Evolutionary conservation across 2,113 vertebrate genomes (phyloP), one percentile per base, ranked within the genome.

Genomic region (Xerus inauris): DNA sequence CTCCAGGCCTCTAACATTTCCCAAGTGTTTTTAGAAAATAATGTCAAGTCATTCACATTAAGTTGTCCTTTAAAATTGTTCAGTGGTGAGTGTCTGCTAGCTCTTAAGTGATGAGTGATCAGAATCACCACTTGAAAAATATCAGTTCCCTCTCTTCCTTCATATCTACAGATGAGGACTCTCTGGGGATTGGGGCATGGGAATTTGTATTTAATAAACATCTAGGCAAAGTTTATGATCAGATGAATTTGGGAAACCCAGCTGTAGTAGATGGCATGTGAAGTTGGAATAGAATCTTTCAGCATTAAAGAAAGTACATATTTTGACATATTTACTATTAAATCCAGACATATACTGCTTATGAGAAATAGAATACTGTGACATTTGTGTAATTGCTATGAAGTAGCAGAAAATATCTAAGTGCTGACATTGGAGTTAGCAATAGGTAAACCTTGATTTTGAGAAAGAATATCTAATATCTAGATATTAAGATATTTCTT

Each of bases 391-490:
- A 87, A 38, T 5, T 51, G 16, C 69, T 42, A 8, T 2, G 4
- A 28, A 80, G 30, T 4, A 45, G 75, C 10, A 67, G 64, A 45
- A 95, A 72, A 65, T 20, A 28, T 22, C 0, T 67, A 85, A 75
- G 32, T 79, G 26, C 6, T 72, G 28, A n/a, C 45, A 54, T 14
- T 75, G 65, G 49, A 84, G 11, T 3, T 86, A 77, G 20, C 3
- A 64, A n/a, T 67, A 8, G 24, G 32, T 10, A 69, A 51, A 64
- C 38, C 49, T 65, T 86, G 65, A 47, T 59, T 82, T 80, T 72
- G 92, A 96, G 57, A 85, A 88, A 62, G 35, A 83, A 30, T 62
- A n/a, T n/a, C n/a, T n/a, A n/a, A n/a, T n/a, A n/a, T n/a, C n/a
- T n/a, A n/a, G n/a, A n/a, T n/a, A n/a, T n/a, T n/a, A n/a, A n/a